Conservation (phyloP, 2,888 invertebrate genomes). For the Epinotia ramella region DNA sequence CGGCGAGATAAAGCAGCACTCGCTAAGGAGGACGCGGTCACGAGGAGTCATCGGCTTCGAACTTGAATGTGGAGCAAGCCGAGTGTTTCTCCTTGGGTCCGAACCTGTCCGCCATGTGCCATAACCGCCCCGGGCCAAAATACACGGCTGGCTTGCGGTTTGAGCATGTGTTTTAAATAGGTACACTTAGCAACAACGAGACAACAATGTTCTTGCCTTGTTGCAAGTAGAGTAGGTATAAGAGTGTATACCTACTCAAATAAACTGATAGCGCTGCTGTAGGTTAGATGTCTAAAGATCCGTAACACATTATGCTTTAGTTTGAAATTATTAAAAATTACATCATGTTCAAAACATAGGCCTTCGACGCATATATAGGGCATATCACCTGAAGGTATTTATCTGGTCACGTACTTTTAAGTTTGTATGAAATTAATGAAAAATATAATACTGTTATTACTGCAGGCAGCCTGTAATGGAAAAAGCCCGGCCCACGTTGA, state of each 20-base stretch:
- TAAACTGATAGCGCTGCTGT: not conserved
- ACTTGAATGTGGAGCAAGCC: constrained; percentile 79
- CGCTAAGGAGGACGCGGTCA: constrained; percentile 82
- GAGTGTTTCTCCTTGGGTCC: constrained; percentile 75
- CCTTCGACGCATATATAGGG: too few relatives aligned
- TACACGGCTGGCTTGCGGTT: constrained; percentile 56
- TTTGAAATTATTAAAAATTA: not conserved
- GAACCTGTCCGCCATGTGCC: constrained; percentile 69
- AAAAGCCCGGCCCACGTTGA: not conserved
- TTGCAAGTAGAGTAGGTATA: constrained; percentile 1
- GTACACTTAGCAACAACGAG: constrained; percentile 42
- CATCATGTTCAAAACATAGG: too few relatives aligned
- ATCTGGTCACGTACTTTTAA: too few relatives aligned
- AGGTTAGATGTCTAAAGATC: not conserved
- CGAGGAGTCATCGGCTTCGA: constrained; percentile 81
- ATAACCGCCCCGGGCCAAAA: constrained; percentile 64
- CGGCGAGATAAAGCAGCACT: constrained; percentile 79
- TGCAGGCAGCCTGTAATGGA: not conserved
- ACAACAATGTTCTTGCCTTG: constrained; percentile 3
- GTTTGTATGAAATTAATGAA: not conserved
- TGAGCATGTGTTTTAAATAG: constrained; percentile 46
- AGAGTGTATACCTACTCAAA: not conserved
- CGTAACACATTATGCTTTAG: not conserved
- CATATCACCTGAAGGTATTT: too few relatives aligned
- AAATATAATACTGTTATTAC: not conserved